Percentiles rank a stretch among this genome's conserved stretches.
Conservation (phyloP, 2,797 vertebrate genomes). For the Trachops cirrhosus region DNA sequence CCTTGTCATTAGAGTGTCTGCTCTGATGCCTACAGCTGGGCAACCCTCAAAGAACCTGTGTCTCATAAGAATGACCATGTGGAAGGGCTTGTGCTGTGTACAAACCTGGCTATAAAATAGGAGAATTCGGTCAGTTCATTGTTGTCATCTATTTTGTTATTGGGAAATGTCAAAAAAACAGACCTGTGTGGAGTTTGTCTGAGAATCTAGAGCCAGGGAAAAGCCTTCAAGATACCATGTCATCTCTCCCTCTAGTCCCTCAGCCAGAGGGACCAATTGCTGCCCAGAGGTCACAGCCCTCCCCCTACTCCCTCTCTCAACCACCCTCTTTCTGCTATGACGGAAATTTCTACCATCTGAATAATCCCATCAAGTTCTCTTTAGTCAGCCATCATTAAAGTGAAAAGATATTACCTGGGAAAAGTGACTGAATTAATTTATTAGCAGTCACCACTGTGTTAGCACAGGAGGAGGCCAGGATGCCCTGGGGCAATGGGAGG, state of each 20-base stretch:
- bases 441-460: too few relatives aligned
- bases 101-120: background rate
- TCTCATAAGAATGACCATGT: rapidly evolving
- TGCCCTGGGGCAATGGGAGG: rapidly evolving
- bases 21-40: too few relatives aligned
- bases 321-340: rapidly evolving
- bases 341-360: background rate
- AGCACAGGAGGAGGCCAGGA: background rate
- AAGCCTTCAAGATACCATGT: background rate
- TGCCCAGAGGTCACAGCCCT: background rate
- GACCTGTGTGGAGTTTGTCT: background rate
- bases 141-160: background rate
- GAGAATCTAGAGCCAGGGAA: background rate
- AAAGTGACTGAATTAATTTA: background rate
- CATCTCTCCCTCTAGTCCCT: background rate
- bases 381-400: background rate
- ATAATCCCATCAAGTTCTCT: background rate
- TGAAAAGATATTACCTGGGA: background rate
- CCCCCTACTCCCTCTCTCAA: background rate
- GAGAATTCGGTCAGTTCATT: rapidly evolving
- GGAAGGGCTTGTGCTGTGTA: rapidly evolving
- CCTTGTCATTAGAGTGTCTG: too few relatives aligned
- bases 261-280: background rate
- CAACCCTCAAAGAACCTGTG: rapidly evolving
- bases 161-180: background rate